These are phyloP conservation scores for Matsumyia berberina DNA, from an alignment of 2,888 invertebrate species.

Conservation along the genomic window DNA sequence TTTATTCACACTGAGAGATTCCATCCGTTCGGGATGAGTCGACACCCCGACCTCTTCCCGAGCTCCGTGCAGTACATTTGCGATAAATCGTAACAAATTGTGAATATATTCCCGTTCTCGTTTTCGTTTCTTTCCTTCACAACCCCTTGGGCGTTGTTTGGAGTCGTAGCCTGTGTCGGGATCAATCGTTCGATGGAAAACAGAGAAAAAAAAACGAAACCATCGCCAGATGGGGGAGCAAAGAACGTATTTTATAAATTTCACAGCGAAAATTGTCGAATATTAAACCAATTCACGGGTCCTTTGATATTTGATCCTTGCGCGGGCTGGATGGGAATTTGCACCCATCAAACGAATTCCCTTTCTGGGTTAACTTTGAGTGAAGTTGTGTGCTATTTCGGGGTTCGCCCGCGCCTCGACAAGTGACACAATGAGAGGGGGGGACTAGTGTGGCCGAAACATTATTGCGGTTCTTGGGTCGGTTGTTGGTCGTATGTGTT, in stretches of 20 bases:
- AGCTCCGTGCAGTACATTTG: constrained; percentile 12
- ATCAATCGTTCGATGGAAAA: constrained; percentile 28
- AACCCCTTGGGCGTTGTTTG: background rate
- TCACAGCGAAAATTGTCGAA: constrained; percentile 49
- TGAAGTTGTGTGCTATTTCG: constrained; percentile 20
- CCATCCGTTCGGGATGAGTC: constrained; percentile 4
- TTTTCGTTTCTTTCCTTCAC: too few species aligned
- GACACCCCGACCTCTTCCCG: background rate
- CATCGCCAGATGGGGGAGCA: background rate
- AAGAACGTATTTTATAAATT: constrained; percentile 56
- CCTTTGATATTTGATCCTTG: constrained; percentile 63
- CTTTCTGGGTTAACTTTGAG: constrained; percentile 21
- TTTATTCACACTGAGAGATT: background rate
- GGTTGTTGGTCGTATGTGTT: constrained; percentile 28
- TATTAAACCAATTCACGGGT: constrained; percentile 64
- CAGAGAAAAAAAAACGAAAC: background rate
- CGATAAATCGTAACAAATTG: constrained; percentile 69
- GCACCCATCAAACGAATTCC: constrained; percentile 28
- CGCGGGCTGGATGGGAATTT: constrained; percentile 17
- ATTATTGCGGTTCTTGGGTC: constrained; percentile 31
- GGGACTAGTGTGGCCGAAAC: constrained; percentile 7
- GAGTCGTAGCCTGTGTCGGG: background rate
- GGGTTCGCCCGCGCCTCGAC: constrained; percentile 13
- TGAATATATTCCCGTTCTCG: constrained; percentile 63
- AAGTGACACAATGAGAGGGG: background rate